Evolutionary conservation across 1,140 invertebrate species (phyloP).

Genomic region (Cryptotermes secundus): DNA sequence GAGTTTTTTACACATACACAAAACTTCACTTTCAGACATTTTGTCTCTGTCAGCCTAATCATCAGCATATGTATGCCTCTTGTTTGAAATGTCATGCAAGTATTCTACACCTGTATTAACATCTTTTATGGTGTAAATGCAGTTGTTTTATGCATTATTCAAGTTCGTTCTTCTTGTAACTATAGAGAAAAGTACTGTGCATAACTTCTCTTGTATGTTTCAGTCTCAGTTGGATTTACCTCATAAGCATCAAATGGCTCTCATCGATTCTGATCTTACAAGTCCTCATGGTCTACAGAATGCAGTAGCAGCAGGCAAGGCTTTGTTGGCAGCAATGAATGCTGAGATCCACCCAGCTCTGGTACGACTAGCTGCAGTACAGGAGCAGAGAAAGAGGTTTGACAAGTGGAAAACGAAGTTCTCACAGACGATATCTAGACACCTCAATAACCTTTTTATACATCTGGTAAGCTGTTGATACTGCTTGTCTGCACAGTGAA

Average conservation of each 20-base stretch:
- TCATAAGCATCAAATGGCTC: slow-evolving; percentile 63
- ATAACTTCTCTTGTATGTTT: slow-evolving; percentile 35
- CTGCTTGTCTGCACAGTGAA: too few species aligned
- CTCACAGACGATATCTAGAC: slow-evolving; percentile 75
- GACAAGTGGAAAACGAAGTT: slow-evolving; percentile 84
- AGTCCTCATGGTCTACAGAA: slow-evolving; percentile 70
- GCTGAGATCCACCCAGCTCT: slow-evolving; percentile 65
- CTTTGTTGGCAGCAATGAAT: slow-evolving; percentile 75
- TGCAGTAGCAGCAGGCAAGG: slow-evolving; percentile 76
- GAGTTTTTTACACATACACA: too few species aligned
- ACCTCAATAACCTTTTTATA: slow-evolving; percentile 92
- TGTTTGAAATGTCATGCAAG: too few species aligned
- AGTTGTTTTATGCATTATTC: too few species aligned
- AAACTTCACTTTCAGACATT: too few species aligned
- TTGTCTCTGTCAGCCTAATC: too few species aligned
- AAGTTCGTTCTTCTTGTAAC: too few species aligned
- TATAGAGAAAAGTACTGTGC: too few species aligned
- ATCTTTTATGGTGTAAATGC: too few species aligned
- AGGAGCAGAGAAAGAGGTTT: slow-evolving; percentile 84
- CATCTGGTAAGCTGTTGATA: slow-evolving; percentile 61
- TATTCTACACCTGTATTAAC: too few species aligned
- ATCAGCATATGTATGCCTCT: too few species aligned
- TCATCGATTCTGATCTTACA: slow-evolving; percentile 75
- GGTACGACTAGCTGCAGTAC: slow-evolving; percentile 73
- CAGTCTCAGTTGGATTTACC: slow-evolving; percentile 75